Evolutionary conservation across 1,140 invertebrate genomes (phyloP).

Genomic region (Eciton burchellii): DNA sequence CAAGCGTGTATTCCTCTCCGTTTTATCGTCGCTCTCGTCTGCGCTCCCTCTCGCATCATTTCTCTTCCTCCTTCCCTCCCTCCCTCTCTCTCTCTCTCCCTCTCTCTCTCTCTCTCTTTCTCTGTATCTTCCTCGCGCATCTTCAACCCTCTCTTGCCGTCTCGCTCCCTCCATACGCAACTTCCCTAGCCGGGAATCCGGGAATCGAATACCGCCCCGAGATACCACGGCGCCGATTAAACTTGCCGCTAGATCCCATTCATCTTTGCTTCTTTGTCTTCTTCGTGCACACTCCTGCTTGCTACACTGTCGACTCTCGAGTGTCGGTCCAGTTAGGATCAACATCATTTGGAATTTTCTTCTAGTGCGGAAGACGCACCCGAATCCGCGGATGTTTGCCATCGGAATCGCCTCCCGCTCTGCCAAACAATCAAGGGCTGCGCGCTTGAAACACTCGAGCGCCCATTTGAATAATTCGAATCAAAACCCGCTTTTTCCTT

Average conservation of each 20-base stretch:
- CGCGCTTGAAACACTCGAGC: neutral
- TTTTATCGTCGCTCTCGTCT: constrained; percentile 51
- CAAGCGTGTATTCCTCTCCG: constrained; percentile 71
- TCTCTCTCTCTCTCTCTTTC: neutral
- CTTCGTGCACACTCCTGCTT: neutral
- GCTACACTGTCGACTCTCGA: constrained; percentile 1
- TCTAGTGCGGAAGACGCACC: neutral
- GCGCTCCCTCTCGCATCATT: neutral
- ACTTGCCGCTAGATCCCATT: constrained; percentile 51
- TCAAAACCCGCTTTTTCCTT: too few relatives aligned
- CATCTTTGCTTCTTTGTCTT: constrained; percentile 8
- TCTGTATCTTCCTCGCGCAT: constrained; percentile 6
- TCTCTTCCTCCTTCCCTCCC: neutral
- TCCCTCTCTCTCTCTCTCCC: constrained; percentile 2
- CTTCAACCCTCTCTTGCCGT: too few relatives aligned
- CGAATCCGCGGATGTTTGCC: constrained; percentile 2
- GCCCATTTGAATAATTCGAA: constrained; percentile 29
- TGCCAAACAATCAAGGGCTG: neutral
- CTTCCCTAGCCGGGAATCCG: constrained; percentile 70
- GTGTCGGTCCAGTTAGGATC: neutral
- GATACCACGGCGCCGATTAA: constrained; percentile 59
- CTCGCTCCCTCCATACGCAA: constrained; percentile 34
- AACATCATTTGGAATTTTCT: too few relatives aligned
- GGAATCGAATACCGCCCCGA: constrained; percentile 64
- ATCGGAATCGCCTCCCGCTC: neutral